These are phyloP conservation scores for Euphydryas editha DNA, from an alignment of 2,888 invertebrate genomes.

Conservation along the genomic window DNA sequence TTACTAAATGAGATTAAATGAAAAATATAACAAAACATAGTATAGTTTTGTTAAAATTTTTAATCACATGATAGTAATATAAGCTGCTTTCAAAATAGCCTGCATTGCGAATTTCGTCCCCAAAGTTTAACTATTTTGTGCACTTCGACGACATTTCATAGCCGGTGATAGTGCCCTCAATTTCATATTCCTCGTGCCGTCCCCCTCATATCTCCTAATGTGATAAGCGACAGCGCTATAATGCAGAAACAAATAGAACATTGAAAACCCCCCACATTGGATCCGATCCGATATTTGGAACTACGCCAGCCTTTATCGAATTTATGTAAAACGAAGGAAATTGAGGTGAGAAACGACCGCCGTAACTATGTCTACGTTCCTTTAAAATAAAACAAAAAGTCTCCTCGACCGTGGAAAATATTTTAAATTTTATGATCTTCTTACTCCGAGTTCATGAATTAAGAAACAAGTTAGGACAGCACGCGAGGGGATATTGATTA, in stretches of 20 bases:
- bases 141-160: constrained; percentile 35
- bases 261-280: constrained; percentile 45
- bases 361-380: constrained; percentile 49
- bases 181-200: constrained; percentile 34
- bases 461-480: constrained; percentile 40
- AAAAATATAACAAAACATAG: not conserved
- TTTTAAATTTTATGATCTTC: constrained; percentile 40
- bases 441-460: constrained; percentile 38
- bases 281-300: constrained; percentile 59
- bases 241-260: constrained; percentile 50
- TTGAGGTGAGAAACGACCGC: constrained; percentile 66
- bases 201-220: constrained; percentile 39
- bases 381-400: constrained; percentile 38
- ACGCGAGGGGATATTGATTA: constrained; percentile 41
- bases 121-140: constrained; percentile 35
- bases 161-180: constrained; percentile 34
- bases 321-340: constrained; percentile 72
- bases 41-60: not conserved
- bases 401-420: constrained; percentile 37
- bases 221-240: constrained; percentile 46
- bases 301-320: constrained; percentile 71
- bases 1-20: not conserved
- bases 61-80: constrained; percentile 11
- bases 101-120: constrained; percentile 44
- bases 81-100: constrained; percentile 13